Evolutionary conservation across 2,888 invertebrate species (phyloP).

Genomic region (Odiellus spinosus): DNA sequence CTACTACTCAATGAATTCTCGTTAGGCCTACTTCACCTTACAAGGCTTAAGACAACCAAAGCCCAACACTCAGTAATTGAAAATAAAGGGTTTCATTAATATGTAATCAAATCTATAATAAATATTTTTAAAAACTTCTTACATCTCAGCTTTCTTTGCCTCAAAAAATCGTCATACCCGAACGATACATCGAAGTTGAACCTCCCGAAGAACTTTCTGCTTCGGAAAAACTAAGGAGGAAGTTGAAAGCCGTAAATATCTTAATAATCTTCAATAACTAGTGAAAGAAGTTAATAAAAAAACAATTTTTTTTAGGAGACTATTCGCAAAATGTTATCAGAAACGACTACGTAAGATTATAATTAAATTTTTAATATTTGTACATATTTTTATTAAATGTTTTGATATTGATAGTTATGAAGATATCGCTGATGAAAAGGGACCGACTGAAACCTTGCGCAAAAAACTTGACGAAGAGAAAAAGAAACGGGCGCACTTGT

Average conservation of each 20-base stretch:
- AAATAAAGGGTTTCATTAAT: neutral
- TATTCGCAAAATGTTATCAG: slow-evolving; percentile 17
- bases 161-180: slow-evolving; percentile 19
- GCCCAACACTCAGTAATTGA: too few relatives aligned
- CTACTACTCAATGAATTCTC: too few relatives aligned
- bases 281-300: too few relatives aligned
- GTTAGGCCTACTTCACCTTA: too few relatives aligned
- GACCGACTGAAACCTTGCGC: slow-evolving; percentile 38
- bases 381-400: neutral
- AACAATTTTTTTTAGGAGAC: too few relatives aligned
- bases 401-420: slow-evolving; percentile 13
- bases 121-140: slow-evolving; percentile 2
- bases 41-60: too few relatives aligned
- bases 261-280: too few relatives aligned
- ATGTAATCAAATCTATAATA: too few relatives aligned
- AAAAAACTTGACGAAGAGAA: slow-evolving; percentile 67
- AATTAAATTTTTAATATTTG: too few relatives aligned
- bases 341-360: slow-evolving; percentile 14
- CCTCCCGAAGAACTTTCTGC: slow-evolving; percentile 18
- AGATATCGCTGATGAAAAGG: slow-evolving; percentile 22
- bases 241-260: slow-evolving; percentile 19
- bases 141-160: slow-evolving; percentile 49
- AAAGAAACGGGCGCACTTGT: slow-evolving; percentile 68
- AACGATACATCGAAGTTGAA: slow-evolving; percentile 17
- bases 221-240: slow-evolving; percentile 15